Conservation (phyloP, 2,113 vertebrate genomes). For the Engystomops pustulosus region DNA sequence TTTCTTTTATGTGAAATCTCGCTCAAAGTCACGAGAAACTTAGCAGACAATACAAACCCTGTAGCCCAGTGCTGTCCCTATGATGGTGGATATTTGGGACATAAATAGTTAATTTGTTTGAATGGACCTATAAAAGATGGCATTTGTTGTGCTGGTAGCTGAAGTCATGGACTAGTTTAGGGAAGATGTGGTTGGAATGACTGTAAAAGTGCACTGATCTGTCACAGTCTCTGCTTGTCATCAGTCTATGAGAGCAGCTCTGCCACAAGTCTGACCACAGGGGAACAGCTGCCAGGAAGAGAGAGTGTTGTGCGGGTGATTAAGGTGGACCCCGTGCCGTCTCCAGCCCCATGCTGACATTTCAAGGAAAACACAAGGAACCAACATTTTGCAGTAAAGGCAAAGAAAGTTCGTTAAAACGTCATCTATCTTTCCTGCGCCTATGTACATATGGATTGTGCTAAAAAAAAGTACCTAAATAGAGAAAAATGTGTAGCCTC, state of each 20-base stretch:
- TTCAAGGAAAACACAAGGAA: conserved; percentile 9
- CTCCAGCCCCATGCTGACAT: neutral
- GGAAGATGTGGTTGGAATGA: neutral
- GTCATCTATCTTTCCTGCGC: neutral
- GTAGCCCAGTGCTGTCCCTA: neutral
- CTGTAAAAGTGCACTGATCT: neutral
- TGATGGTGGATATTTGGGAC: neutral
- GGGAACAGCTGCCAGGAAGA: conserved; percentile 33
- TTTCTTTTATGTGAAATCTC: too few species aligned
- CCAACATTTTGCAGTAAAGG: neutral
- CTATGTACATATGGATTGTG: neutral
- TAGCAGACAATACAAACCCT: neutral
- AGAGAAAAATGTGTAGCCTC: neutral
- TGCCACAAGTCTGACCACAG: conserved; percentile 29
- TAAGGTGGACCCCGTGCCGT: neutral
- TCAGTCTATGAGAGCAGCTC: neutral
- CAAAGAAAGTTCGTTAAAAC: conserved; percentile 4
- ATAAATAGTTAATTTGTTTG: neutral
- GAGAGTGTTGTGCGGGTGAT: conserved; percentile 12
- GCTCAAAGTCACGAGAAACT: too few species aligned
- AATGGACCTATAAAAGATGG: neutral
- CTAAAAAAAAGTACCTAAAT: neutral
- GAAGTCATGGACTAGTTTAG: neutral
- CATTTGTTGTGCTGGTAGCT: conserved; percentile 12
- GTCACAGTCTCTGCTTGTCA: conserved; percentile 16